phyloP scores from a whole-genome alignment of 2,113 vertebrate genomes.

The Lampris incognitus region DNA sequence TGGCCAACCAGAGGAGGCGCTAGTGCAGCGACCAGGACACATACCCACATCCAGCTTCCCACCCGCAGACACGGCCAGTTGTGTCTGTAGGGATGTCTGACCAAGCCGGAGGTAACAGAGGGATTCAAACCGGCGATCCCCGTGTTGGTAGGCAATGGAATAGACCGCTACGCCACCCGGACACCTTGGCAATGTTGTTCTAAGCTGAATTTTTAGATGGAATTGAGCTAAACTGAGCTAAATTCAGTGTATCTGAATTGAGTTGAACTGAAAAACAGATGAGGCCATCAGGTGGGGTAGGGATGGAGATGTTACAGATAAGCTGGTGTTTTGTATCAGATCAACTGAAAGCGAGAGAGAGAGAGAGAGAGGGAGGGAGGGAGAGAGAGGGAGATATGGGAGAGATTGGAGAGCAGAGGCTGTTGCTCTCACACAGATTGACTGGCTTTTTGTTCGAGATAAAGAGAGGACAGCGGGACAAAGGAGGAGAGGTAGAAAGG shows the following conservation, averaged over 20 bases:
- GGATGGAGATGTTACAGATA: slow-evolving; percentile 60
- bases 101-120: too few relatives aligned
- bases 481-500: neutral
- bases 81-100: too few relatives aligned
- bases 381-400: slow-evolving; percentile 13
- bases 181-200: slow-evolving; percentile 47
- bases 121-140: too few relatives aligned
- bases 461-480: slow-evolving; percentile 21
- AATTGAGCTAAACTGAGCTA: too few relatives aligned
- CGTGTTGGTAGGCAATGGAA: too few relatives aligned
- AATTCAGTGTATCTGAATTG: slow-evolving; percentile 67
- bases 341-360: slow-evolving; percentile 43
- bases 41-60: too few relatives aligned
- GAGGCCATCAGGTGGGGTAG: slow-evolving; percentile 51
- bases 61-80: too few relatives aligned
- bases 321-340: slow-evolving; percentile 60
- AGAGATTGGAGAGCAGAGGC: slow-evolving; percentile 18
- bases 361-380: slow-evolving; percentile 5
- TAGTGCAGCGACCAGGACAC: too few relatives aligned
- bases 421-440: slow-evolving; percentile 44
- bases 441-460: slow-evolving; percentile 46
- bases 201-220: too few relatives aligned
- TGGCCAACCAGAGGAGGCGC: too few relatives aligned
- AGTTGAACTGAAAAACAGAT: slow-evolving; percentile 56
- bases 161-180: too few relatives aligned